Base-by-base conservation (phyloP, 1,140 invertebrate species). In the Aphaenogaster ashmeadi region DNA sequence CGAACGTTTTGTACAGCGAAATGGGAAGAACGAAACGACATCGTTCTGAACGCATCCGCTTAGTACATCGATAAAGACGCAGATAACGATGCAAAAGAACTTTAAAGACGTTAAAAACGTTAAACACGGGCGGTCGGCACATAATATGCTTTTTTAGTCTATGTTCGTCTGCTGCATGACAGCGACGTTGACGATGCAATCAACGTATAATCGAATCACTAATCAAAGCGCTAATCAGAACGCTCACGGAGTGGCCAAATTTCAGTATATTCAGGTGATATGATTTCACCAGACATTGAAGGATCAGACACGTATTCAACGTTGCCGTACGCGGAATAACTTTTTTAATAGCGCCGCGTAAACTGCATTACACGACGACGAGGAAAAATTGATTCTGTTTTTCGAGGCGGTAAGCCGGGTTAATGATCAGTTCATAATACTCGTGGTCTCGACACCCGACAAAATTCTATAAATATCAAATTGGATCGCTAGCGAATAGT, bases 181-280 rank as follows among this genome's bases (percentile, higher is more conserved):
- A 38, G 52, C 41, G 44, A 66, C 67, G 15, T 11, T 36, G 44
- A 50, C 36, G 56, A 89, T 69, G 85, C 85, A 87, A 90, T 87
- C 85, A 90, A 86, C 86, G 58, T 15, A 66, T 87, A 87, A 91
- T 90, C 89, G 41, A 83, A 88, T 90, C 64, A 87, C 64, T 88
- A 91, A 91, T 91, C 90, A 89, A 78, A 64, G 85, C 71, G 8
- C 13, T 89, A 91, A 91, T 91, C 87, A 90, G 75, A 54, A 90
- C 36, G n/a, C n/a, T 69, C 47, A 15, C 15, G 13, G 38, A 69
- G 33, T 41, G 47, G 13, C 13, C 41, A 74, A 87, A 87, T 90
- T 87, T 87, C 78, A 87, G 75, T 81, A 89, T 62, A 71, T 58
- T 71, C 84, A 67, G 33, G 1, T 44, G 47, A 78, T 72, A 58